Base-by-base conservation (phyloP, 1,140 invertebrate genomes). In the Pseudomyrmex sp. region DNA sequence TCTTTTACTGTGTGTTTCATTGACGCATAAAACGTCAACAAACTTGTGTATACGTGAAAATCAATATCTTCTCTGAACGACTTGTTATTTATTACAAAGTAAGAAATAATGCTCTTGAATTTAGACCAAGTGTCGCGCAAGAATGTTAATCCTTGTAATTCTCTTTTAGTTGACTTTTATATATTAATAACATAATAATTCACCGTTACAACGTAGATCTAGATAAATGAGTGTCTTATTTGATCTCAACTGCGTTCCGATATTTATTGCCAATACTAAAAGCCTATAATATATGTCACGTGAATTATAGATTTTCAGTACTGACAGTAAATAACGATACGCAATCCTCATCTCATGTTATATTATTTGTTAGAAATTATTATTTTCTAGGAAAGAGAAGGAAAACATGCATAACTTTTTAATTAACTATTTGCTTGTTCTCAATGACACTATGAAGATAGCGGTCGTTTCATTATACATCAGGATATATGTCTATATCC, bases 121-220 rank as follows among this genome's bases (percentile, higher is more conserved):
- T 62, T 10, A 62, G 8, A 62, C 20, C 35, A 26, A 59, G 20
- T 61, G 13, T 15, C 12, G 13, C 1, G 26, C 26, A 44, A 13
- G 68, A 48, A 74, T 74, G 59, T 74, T 61, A 48, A 74, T 61
- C 18, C 20, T 61, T n/a, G 35, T 56, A 13, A 76, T 46, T 0
- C 54, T 54, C n/a, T 50, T 63, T 2, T 54, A 23, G 66, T 35
- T 52, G 13, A 52, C 18, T 68, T 26, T 2, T 13, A 23, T 52
- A 52, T 26, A 70, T 54, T 26, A 23, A 69, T 52, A 26, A 23
- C 12, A n/a, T 26, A 2, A 50, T 63, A 75, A 74, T 75, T 23
- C 23, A 10, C 52, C 12, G 52, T 15, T 48, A 46, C n/a, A 59
- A 59, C 46, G 9, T 73, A 0, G 0, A 35, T 35, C 35, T 48